Evolutionary conservation across 2,113 vertebrate genomes (phyloP), one percentile per base, ranked within the genome.

Genomic region (Rhinoptilus africanus): DNA sequence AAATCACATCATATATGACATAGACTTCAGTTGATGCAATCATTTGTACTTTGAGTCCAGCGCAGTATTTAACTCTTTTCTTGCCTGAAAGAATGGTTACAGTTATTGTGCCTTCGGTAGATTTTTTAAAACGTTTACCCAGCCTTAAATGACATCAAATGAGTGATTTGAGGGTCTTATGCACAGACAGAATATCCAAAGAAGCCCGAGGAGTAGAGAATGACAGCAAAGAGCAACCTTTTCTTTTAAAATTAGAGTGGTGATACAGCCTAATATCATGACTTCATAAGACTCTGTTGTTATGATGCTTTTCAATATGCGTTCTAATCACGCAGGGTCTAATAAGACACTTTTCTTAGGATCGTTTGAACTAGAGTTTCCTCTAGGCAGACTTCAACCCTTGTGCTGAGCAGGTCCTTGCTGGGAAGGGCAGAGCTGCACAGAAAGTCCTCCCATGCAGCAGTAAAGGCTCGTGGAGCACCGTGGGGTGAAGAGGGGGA

Each of bases 401-500:
- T 37, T n/a, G 11, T 47, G 63, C 26, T 4, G 4, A 50, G 10
- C 26, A 74, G 51, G 26, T 63, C 64, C 50, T 69, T 59, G 17
- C 10, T 89, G 45, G 19, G 6, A 3, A 26, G 22, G 13, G 6
- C 18, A 59, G n/a, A 60, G 28, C 1, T 41, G 41, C 34, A 9
- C 24, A 32, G 35, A 21, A 71, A 12, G 5, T 76, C 9, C 9
- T 39, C 10, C 34, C 11, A 18, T 2, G 5, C 37, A 63, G 28
- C 47, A 51, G 27, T 9, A n/a, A 76, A 59, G 20, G 14, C 8
- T 63, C 17, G 24, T 6, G 27, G 2, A 64, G 35, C 22, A 26
- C 10, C 5, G 12, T 4, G 24, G 0, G 0, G 17, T 51, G 10
- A 3, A 23, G 12, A n/a, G 12, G 13, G 15, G 8, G 8, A 39